These are phyloP conservation scores for Bombus terrestris DNA, from an alignment of 1,140 invertebrate species.

Conservation along the genomic window DNA sequence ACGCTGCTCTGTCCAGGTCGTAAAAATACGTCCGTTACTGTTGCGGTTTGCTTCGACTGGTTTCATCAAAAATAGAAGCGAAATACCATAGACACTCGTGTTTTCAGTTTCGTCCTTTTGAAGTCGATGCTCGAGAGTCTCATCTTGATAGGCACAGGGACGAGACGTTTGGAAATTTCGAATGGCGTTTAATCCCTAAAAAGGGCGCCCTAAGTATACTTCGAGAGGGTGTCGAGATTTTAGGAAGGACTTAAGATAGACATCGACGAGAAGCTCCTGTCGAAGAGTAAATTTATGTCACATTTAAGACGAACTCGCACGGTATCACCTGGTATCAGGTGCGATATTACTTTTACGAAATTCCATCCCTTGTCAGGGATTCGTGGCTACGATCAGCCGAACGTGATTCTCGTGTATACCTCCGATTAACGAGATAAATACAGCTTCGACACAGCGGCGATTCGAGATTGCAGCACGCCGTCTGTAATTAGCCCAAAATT, in stretches of 20 bases:
- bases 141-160: background rate
- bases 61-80: constrained; percentile 22
- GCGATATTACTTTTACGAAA: background rate
- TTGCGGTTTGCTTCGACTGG: background rate
- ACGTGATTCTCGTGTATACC: constrained; percentile 1
- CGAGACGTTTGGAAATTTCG: background rate
- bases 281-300: background rate
- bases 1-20: constrained; percentile 20
- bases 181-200: background rate
- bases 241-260: background rate
- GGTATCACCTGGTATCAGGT: too few relatives aligned
- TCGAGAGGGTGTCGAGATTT: background rate
- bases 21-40: constrained; percentile 45
- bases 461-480: background rate
- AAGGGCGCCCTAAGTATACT: background rate
- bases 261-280: background rate
- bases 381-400: background rate
- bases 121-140: background rate
- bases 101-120: background rate
- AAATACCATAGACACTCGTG: too few relatives aligned
- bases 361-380: background rate
- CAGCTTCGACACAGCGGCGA: background rate
- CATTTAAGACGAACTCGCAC: background rate
- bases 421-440: constrained; percentile 17
- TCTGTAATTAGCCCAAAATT: constrained; percentile 22